phyloP scores from a whole-genome alignment of 2,113 vertebrate species.

The Nothocercus nigrocapillus region DNA sequence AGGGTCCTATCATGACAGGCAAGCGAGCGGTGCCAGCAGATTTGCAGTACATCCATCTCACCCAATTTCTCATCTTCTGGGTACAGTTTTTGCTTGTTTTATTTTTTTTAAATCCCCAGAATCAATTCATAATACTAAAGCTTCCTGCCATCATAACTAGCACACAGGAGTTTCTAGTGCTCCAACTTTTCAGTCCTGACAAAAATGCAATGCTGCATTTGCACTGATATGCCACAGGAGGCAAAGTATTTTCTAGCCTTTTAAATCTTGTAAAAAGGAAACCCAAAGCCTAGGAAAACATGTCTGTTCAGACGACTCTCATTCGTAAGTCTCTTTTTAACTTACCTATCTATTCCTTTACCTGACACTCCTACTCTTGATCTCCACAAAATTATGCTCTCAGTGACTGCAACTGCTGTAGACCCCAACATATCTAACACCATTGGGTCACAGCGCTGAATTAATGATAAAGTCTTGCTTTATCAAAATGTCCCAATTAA shows the following conservation, averaged over 20 bases:
- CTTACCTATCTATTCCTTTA: not conserved
- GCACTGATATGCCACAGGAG: not conserved
- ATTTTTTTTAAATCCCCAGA: not conserved
- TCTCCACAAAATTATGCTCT: not conserved
- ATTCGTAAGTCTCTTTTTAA: not conserved
- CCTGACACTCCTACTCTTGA: not conserved
- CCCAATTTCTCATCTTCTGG: not conserved
- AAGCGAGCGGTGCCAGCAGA: not conserved
- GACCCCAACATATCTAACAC: not conserved
- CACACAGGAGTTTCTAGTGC: not conserved
- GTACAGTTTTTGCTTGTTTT: not conserved
- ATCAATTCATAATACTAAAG: not conserved
- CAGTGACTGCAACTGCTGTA: not conserved
- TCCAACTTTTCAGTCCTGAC: not conserved
- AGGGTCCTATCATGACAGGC: not conserved
- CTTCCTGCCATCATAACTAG: not conserved
- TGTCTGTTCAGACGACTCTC: not conserved
- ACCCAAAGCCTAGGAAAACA: not conserved
- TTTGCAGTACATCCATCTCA: not conserved
- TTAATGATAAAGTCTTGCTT: not conserved
- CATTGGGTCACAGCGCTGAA: not conserved
- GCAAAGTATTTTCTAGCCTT: not conserved
- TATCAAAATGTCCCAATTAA: not conserved
- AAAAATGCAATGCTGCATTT: not conserved
- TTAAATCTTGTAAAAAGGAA: not conserved